These are phyloP conservation scores for Bufo bufo DNA, from an alignment of 2,113 vertebrate genomes.

Conservation along the genomic window DNA sequence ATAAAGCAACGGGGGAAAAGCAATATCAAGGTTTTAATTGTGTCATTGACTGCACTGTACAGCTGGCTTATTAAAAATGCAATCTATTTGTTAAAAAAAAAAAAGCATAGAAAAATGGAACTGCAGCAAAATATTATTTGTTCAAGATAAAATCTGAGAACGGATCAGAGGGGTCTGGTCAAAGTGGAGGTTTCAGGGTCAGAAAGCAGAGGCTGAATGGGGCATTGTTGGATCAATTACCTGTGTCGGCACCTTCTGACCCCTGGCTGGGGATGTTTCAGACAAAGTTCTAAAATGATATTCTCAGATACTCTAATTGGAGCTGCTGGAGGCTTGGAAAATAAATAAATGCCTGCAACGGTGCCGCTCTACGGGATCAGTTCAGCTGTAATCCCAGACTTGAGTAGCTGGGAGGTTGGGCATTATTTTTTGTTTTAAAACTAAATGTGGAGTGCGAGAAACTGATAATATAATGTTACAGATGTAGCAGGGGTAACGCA, in stretches of 20 bases:
- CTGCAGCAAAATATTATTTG: conserved; percentile 41
- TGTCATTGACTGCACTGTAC: conserved; percentile 48
- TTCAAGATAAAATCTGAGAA: neutral
- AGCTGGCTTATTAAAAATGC: conserved; percentile 54
- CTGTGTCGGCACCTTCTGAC: conserved; percentile 31
- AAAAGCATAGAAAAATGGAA: conserved; percentile 39
- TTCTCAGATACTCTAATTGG: conserved; percentile 35
- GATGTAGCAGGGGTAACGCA: no score
- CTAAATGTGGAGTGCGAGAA: neutral
- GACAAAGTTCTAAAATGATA: conserved; percentile 28
- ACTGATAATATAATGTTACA: neutral
- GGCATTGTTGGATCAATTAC: conserved; percentile 25
- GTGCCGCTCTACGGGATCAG: neutral
- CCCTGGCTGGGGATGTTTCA: neutral
- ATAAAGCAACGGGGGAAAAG: conserved; percentile 48
- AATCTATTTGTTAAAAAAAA: conserved; percentile 52
- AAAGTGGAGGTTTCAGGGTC: conserved; percentile 12
- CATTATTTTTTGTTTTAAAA: neutral
- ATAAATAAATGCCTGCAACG: conserved; percentile 22
- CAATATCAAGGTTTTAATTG: conserved; percentile 54
- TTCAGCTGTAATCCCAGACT: conserved; percentile 10
- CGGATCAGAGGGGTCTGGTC: neutral
- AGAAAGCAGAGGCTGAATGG: neutral
- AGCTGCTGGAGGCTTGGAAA: neutral
- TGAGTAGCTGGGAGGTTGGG: neutral